Evolutionary conservation across 2,888 invertebrate genomes (phyloP).

Genomic region (Thecophora atra): DNA sequence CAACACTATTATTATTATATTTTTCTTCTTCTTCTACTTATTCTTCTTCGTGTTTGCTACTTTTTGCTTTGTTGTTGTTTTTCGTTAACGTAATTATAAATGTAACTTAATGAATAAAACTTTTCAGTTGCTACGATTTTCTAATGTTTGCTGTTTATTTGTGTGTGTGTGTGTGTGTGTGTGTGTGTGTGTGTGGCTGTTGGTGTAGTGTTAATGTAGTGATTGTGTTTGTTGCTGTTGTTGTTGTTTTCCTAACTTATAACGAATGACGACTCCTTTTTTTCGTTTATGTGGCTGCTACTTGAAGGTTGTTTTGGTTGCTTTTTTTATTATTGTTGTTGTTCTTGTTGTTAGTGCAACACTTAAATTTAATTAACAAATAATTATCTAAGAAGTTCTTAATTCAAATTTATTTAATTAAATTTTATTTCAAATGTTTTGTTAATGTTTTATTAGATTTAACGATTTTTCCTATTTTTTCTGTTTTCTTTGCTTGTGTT

Average conservation of each 20-base stretch:
- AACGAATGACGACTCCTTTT: slow-evolving; percentile 36
- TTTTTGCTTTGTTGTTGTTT: not conserved
- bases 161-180: too few species aligned
- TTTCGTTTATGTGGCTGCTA: slow-evolving; percentile 11
- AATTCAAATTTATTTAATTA: not conserved
- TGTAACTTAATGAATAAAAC: slow-evolving; percentile 8
- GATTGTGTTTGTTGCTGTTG: slow-evolving; percentile 10
- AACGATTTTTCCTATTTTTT: too few species aligned
- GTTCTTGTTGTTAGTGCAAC: not conserved
- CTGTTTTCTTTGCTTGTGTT: not conserved
- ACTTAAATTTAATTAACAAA: slow-evolving; percentile 13
- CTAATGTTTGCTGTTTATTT: too few species aligned
- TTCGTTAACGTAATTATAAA: too few species aligned
- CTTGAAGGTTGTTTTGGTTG: too few species aligned
- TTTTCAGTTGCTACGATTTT: slow-evolving; percentile 12
- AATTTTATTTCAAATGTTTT: not conserved
- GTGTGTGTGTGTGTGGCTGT: too few species aligned
- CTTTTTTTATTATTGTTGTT: too few species aligned
- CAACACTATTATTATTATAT: not conserved
- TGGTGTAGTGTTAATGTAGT: not conserved
- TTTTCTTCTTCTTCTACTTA: not conserved
- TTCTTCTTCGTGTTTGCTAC: not conserved
- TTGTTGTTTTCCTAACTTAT: slow-evolving; percentile 27
- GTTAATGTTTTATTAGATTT: too few species aligned
- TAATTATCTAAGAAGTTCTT: not conserved